A percentile compares a stretch with the other conserved stretches of the same genome.
phyloP scores from a whole-genome alignment of 2,888 invertebrate genomes.

The Pristionchus maxplancki region DNA sequence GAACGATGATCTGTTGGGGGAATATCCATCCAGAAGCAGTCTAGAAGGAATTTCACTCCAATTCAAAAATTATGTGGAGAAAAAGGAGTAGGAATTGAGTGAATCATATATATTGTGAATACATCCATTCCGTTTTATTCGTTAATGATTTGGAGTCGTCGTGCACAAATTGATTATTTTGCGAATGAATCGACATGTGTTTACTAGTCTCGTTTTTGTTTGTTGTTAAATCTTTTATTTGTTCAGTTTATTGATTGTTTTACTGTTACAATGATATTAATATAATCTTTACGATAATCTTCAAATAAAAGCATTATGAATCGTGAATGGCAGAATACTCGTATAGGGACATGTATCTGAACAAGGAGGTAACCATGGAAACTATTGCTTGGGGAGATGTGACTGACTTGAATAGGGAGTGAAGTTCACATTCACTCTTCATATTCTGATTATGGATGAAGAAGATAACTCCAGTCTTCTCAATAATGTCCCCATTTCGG shows the following conservation, averaged over 20 bases:
- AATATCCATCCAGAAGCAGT: conserved; percentile 30
- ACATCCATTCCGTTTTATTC: neutral
- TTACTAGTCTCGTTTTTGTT: neutral
- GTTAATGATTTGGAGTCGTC: neutral
- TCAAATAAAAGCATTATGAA: neutral
- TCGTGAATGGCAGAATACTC: too few relatives aligned
- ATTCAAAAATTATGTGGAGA: conserved; percentile 15
- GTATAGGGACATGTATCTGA: too few relatives aligned
- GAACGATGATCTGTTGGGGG: conserved; percentile 48
- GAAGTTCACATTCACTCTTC: neutral
- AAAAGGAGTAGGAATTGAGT: neutral
- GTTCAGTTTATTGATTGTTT: conserved; percentile 7
- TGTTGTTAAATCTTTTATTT: neutral
- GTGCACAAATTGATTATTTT: neutral
- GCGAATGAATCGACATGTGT: neutral
- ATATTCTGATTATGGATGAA: neutral
- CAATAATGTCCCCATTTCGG: neutral
- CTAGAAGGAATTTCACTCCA: neutral
- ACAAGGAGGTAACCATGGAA: neutral
- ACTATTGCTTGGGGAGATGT: neutral
- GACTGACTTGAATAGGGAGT: neutral
- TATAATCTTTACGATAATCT: neutral
- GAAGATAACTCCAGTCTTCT: neutral
- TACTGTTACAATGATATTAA: neutral
- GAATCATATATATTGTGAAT: neutral